Conservation (phyloP, 1,140 invertebrate species). For the Papilio helenus region DNA sequence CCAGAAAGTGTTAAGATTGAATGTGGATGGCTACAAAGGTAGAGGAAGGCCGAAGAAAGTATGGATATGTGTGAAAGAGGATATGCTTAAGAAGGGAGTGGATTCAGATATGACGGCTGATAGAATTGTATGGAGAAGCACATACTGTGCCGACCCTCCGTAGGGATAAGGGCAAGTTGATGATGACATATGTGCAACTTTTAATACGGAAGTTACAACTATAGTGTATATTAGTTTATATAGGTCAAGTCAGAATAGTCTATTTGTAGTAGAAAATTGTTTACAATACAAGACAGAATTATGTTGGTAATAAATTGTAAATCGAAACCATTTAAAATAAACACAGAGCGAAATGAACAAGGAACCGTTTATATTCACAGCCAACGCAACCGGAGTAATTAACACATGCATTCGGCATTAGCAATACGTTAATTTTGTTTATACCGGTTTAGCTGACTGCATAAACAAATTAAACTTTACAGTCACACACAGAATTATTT, state of each 20-base stretch:
- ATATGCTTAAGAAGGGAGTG: too few relatives aligned
- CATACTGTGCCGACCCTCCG: too few relatives aligned
- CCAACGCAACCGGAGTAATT: not conserved
- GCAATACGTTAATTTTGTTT: constrained; percentile 2
- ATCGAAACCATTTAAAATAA: not conserved
- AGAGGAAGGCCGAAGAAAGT: too few relatives aligned
- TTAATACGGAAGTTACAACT: too few relatives aligned
- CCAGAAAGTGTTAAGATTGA: too few relatives aligned
- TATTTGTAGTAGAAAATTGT: not conserved
- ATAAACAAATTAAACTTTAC: not conserved
- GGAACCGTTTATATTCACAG: constrained; percentile 5
- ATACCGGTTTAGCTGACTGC: not conserved
- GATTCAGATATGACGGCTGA: too few relatives aligned
- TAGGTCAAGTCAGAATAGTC: not conserved
- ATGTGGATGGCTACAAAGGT: too few relatives aligned
- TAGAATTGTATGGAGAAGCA: too few relatives aligned
- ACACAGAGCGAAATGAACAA: not conserved
- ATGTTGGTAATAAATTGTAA: constrained; percentile 12
- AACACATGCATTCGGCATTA: not conserved
- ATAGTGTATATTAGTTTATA: too few relatives aligned
- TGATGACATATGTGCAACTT: too few relatives aligned
- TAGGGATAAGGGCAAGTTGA: too few relatives aligned
- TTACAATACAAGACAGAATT: not conserved
- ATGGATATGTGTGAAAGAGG: too few relatives aligned
- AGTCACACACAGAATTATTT: not conserved